A percentile compares a stretch with the other conserved stretches of the same genome.
Conservation (phyloP, 2,888 invertebrate species). For the Lumbricus terrestris region DNA sequence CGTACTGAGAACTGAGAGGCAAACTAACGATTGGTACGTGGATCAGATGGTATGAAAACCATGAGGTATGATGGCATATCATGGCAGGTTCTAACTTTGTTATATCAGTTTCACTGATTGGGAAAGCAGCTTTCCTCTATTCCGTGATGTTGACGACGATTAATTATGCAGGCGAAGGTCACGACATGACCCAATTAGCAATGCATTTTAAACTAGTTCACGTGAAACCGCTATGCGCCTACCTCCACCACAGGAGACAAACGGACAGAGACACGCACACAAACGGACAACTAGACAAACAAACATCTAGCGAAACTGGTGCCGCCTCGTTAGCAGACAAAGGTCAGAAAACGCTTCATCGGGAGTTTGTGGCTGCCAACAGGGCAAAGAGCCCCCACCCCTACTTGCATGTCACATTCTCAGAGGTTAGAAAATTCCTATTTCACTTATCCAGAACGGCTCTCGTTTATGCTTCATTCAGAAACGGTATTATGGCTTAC, state of each 20-base stretch:
- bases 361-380: neutral
- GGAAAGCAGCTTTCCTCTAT: neutral
- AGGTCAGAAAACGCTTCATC: no score
- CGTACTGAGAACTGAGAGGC: neutral
- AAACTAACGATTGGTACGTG: neutral
- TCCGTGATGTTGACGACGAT: neutral
- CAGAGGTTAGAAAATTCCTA: neutral
- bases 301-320: neutral
- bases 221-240: neutral
- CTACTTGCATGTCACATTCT: no score
- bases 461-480: neutral
- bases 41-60: neutral
- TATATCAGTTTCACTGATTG: neutral
- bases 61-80: neutral
- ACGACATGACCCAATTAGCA: neutral
- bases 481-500: no score
- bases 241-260: neutral
- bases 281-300: neutral
- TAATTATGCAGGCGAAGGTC: neutral
- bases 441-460: neutral
- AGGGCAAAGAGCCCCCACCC: neutral
- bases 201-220: neutral
- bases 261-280: neutral
- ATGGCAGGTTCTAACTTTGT: neutral
- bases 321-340: neutral